Base-by-base conservation (phyloP, 1,140 invertebrate species). In the Drosophila melanica region DNA sequence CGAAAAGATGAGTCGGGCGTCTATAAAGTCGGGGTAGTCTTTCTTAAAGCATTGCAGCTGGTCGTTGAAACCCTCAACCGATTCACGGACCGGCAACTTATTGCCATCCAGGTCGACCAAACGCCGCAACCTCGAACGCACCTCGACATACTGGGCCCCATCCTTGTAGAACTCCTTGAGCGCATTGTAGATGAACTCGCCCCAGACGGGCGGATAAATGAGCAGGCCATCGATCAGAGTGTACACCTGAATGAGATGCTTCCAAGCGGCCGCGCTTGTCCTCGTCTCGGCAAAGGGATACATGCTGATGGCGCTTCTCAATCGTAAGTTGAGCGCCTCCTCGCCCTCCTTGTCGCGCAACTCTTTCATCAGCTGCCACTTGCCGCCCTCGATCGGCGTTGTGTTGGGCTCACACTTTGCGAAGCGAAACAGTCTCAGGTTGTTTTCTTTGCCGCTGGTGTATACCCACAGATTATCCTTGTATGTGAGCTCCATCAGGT, bases 101-200 rank as follows among this genome's bases (percentile, higher is more conserved):
- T 92, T 94, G 0, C 95, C 95, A 71, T 96, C 92, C 14, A 95
- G 82, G 53, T 94, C 93, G 57, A 95, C 95, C 0, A 95, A 85
- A 20, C 90, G 45, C 0, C 92, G 92, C 33, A 94, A 58, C 90
- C 93, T 37, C 94, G 92, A 58, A 92, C 94, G 62, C 90, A 97
- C 89, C 93, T 98, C 97, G 0, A 97, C 70, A 75, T 97, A 97
- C 90, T 96, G 94, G 0, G 97, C 93, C 73, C 96, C 96, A 82
- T 97, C 97, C 0, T 95, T 93, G 62, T 95, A 94, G 30, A 96
- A 93, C 77, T 96, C 95, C 69, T 94, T 87, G 1, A 98, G 92
- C 0, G 94, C 94, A 63, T 95, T 94, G 60, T 95, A 95, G 71
- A 95, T 94, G 82, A 96, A 95, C 30, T 95, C 93, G 47, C 94